Percentiles rank a stretch among this genome's conserved stretches.
Evolutionary conservation across 2,797 vertebrate species (phyloP).

Genomic region (Taenioides sp.): DNA sequence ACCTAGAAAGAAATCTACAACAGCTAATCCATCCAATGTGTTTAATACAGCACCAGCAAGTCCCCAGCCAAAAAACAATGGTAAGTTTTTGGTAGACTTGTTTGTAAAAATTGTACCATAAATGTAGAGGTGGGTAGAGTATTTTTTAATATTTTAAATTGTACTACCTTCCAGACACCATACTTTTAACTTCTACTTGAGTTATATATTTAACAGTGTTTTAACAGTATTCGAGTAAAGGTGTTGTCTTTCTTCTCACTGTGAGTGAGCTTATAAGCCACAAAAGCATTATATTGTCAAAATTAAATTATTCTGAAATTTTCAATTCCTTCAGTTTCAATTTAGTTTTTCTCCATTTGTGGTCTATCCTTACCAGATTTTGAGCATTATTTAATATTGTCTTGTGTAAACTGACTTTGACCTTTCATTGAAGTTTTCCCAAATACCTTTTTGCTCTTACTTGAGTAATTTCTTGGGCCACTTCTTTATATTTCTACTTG

Average conservation of each 20-base stretch:
- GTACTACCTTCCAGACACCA: not conserved
- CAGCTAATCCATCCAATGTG: too few species aligned
- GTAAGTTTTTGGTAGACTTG: constrained; percentile 26
- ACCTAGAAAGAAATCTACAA: too few species aligned
- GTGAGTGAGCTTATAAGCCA: not conserved
- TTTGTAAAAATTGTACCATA: not conserved
- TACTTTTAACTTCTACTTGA: not conserved
- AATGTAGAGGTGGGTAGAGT: not conserved
- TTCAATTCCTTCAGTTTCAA: too few species aligned
- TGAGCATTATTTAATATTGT: too few species aligned
- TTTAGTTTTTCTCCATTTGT: too few species aligned
- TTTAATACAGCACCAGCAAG: not conserved
- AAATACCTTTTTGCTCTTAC: too few species aligned
- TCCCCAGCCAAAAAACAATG: constrained; percentile 10
- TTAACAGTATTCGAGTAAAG: not conserved
- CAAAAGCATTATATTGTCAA: too few species aligned
- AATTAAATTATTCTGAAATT: too few species aligned
- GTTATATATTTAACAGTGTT: not conserved
- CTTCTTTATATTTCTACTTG: not conserved
- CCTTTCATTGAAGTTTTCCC: too few species aligned
- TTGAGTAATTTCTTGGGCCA: too few species aligned
- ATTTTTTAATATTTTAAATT: not conserved
- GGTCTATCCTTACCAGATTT: too few species aligned
- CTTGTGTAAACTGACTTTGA: too few species aligned
- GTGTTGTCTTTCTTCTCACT: not conserved